These are phyloP conservation scores for Phalacrocorax aristotelis DNA, from an alignment of 2,113 vertebrate species.

Conservation along the genomic window DNA sequence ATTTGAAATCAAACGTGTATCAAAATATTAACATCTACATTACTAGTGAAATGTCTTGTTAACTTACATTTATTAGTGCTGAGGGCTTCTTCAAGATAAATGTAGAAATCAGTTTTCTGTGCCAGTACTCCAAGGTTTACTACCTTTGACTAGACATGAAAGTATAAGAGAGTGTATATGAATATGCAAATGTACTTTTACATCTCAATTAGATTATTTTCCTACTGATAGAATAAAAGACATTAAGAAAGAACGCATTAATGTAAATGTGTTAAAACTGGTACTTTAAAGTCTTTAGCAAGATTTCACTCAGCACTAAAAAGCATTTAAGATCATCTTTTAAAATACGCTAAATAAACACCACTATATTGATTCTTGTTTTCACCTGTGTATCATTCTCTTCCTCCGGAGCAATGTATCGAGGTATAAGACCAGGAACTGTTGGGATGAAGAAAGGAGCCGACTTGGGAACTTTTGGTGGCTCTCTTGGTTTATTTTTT, in stretches of 20 bases:
- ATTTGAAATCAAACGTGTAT: not conserved
- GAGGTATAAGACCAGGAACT: constrained; percentile 87
- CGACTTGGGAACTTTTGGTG: constrained; percentile 83
- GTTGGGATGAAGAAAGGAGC: constrained; percentile 97
- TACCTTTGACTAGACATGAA: constrained; percentile 86
- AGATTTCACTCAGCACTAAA: not conserved
- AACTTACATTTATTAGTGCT: constrained; percentile 82
- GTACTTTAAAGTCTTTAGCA: not conserved
- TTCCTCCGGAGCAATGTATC: constrained; percentile 71
- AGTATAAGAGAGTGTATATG: not conserved
- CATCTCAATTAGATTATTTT: not conserved
- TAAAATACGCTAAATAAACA: not conserved
- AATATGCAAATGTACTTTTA: not conserved
- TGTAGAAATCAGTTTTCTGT: constrained; percentile 85
- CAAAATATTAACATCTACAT: not conserved
- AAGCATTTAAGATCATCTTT: not conserved
- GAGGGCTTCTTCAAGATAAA: constrained; percentile 82
- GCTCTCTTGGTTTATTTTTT: constrained; percentile 89
- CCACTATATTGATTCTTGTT: not conserved
- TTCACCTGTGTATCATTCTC: constrained; percentile 74
- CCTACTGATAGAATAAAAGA: not conserved
- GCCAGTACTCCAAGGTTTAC: constrained; percentile 81
- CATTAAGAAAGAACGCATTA: not conserved
- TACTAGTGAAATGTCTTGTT: not conserved
- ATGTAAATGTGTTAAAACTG: not conserved